A percentile compares a stretch with the other conserved stretches of the same genome.
phyloP scores from a whole-genome alignment of 1,140 invertebrate species.

The Lanistes nyassanus region DNA sequence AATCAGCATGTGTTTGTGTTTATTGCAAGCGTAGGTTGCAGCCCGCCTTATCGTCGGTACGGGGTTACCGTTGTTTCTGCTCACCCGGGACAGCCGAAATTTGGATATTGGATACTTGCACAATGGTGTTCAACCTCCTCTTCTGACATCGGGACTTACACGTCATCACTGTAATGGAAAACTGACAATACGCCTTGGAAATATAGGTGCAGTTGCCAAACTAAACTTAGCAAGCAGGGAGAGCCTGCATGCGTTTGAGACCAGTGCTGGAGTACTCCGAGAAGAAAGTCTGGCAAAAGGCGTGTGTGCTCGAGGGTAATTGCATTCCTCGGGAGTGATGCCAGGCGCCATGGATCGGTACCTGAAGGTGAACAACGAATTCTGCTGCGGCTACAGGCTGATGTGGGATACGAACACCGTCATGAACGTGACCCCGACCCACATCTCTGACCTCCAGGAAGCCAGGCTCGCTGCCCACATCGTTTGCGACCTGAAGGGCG shows the following conservation, averaged over 20 bases:
- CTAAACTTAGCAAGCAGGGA: not conserved
- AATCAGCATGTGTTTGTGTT: not conserved
- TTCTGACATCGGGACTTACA: no score
- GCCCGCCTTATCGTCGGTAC: not conserved
- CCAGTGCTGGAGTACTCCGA: not conserved
- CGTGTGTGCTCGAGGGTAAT: not conserved
- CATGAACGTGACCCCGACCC: constrained; percentile 1
- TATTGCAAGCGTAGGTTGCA: not conserved
- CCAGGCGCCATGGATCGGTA: not conserved
- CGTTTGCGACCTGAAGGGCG: not conserved
- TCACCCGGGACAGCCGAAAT: no score
- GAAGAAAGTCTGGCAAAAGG: not conserved
- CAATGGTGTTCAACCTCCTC: no score
- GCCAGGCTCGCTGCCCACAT: not conserved
- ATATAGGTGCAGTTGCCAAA: not conserved
- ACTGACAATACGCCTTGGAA: not conserved
- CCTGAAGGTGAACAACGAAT: not conserved
- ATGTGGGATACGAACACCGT: not conserved
- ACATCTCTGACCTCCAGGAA: not conserved
- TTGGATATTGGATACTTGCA: no score
- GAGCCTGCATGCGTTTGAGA: no score
- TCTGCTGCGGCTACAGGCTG: constrained; percentile 15
- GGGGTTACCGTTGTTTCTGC: not conserved
- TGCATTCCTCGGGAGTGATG: not conserved
- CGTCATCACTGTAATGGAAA: not conserved